phyloP scores from a whole-genome alignment of 2,113 vertebrate genomes.

The Alouatta palliata region DNA sequence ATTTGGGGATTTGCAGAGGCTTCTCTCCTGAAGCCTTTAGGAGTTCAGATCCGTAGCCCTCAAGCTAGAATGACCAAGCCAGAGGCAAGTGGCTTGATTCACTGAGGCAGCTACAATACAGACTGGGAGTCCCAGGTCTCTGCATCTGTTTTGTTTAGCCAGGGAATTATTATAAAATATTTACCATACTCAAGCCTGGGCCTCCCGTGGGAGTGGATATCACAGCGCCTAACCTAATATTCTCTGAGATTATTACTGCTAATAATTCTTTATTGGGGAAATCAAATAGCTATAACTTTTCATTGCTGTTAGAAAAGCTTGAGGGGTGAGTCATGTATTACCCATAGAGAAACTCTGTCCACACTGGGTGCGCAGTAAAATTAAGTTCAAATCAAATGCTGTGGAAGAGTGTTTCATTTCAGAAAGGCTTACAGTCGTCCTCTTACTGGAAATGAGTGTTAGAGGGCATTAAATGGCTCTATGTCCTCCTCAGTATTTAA shows the following conservation, averaged over 20 bases:
- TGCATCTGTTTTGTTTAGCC: not conserved
- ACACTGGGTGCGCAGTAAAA: slow-evolving; percentile 34
- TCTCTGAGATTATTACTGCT: slow-evolving; percentile 45
- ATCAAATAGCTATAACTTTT: slow-evolving; percentile 63
- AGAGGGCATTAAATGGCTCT: slow-evolving; percentile 34
- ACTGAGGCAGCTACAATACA: not conserved
- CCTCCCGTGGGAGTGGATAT: not conserved
- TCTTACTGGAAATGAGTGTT: slow-evolving; percentile 61
- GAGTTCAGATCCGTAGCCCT: not conserved
- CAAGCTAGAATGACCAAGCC: not conserved
- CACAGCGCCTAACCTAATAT: slow-evolving; percentile 57
- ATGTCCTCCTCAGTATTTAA: slow-evolving; percentile 56
- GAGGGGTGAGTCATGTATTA: slow-evolving; percentile 45
- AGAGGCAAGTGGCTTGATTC: not conserved
- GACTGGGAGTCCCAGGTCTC: not conserved
- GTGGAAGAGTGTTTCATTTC: slow-evolving; percentile 69
- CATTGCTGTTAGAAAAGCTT: slow-evolving; percentile 61
- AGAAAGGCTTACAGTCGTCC: slow-evolving; percentile 54
- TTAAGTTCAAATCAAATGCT: slow-evolving; percentile 54
- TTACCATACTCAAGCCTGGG: not conserved
- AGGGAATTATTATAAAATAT: not conserved
- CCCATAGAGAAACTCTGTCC: slow-evolving; percentile 37
- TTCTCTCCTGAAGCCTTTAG: not conserved
- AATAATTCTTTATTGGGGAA: slow-evolving; percentile 67
- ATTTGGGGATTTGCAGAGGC: not conserved